Evolutionary conservation across 2,888 invertebrate genomes (phyloP), one percentile per base, ranked within the genome.

Genomic region (Exephanes ischioxanthus): DNA sequence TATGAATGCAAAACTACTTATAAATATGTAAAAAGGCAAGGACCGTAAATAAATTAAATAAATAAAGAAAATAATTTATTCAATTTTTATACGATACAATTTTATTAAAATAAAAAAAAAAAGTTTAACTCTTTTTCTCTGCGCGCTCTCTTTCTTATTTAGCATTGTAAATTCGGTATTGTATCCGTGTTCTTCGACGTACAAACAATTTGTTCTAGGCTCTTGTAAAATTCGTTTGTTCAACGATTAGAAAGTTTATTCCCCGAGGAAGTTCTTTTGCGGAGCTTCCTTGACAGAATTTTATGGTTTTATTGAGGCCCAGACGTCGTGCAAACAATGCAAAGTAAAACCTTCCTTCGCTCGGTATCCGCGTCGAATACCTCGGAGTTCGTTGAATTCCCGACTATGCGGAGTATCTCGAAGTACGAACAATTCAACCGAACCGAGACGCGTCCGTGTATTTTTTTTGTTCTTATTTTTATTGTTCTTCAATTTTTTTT

Each of bases 381-480:
- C 61, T 16, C 55, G 22, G 58, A 72, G 55, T 72, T 61, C 75
- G 61, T 48, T 63, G 63, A 75, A 75, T 75, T 30, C 45, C 30
- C 61, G 30, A 61, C 26, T 22, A 61, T 41, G 58, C 41, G 30
- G 45, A 61, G 61, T 61, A 61, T 30, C 61, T 3, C 30, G 30
- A 61, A 30, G 26, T 30, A 19, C 5, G 22, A 72, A 72, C 30
- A 53, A 72, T 72, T 72, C 33, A 72, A 72, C 61, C n/a, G 72
- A 30, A 61, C 26, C 58, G 58, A 22, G 26, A 30, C 41, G 41
- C 41, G 9, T 41, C 9, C 73, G 61, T 55, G 45, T n/a, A 55
- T 48, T 77, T 68, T 68, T 30, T 68, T 26, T 19, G n/a, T 45
- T 33, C 4, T 41, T 48, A 22, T 48, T 41, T 26, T 75, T 30